Percentiles rank a stretch among this genome's conserved stretches.
Conservation (phyloP, 2,888 invertebrate genomes). For the Ichneumoninae sp. region DNA sequence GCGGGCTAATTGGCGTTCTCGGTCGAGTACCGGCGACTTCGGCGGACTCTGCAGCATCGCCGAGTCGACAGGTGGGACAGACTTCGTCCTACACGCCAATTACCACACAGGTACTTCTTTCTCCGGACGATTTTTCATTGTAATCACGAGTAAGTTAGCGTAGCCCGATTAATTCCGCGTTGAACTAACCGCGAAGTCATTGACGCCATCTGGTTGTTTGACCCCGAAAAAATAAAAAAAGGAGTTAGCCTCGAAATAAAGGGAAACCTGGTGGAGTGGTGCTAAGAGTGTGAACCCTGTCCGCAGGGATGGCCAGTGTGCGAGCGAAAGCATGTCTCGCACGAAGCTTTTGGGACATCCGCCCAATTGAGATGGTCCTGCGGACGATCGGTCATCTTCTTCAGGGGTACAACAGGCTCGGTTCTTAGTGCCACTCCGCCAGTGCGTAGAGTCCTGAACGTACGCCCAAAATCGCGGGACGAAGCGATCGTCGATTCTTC, state of each 20-base stretch:
- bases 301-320: slow-evolving; percentile 52
- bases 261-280: slow-evolving; percentile 53
- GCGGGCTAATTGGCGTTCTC: slow-evolving; percentile 50
- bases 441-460: background rate
- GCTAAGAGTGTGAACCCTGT: slow-evolving; percentile 60
- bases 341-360: slow-evolving; percentile 26
- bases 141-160: background rate
- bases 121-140: background rate
- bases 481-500: slow-evolving; percentile 13
- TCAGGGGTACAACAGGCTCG: slow-evolving; percentile 3
- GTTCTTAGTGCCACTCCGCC: slow-evolving; percentile 56
- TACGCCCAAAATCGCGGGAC: background rate
- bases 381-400: slow-evolving; percentile 20
- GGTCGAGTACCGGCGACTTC: slow-evolving; percentile 32
- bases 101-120: slow-evolving; percentile 44
- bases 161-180: background rate
- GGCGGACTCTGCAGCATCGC: slow-evolving; percentile 13
- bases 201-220: background rate
- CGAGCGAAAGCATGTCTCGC: slow-evolving; percentile 10
- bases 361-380: slow-evolving; percentile 22
- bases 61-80: slow-evolving; percentile 48
- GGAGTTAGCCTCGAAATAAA: background rate
- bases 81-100: slow-evolving; percentile 2
- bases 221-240: background rate
- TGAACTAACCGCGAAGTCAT: background rate